A percentile compares a stretch with the other conserved stretches of the same genome.
phyloP scores from a whole-genome alignment of 2,888 invertebrate species.

The Smittia aterrima region DNA sequence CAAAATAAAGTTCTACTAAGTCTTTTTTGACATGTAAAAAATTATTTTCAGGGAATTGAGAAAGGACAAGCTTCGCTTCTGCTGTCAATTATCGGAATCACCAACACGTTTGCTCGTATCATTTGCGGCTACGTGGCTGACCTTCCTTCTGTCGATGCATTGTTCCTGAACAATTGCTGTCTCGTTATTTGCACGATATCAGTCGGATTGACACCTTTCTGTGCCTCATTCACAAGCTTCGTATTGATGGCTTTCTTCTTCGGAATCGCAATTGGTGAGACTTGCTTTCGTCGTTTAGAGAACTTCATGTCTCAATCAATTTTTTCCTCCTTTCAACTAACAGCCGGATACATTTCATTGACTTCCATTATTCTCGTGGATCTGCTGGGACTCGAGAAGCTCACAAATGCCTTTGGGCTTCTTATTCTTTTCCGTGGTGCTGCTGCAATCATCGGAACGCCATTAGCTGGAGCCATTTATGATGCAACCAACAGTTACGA shows the following conservation, averaged over 20 bases:
- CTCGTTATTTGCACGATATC: conserved; percentile 84
- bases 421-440: conserved; percentile 93
- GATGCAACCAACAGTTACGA: conserved; percentile 83
- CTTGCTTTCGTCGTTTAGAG: background rate
- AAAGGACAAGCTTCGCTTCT: conserved; percentile 70
- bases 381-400: conserved; percentile 87
- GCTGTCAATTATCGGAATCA: conserved; percentile 83
- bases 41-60: conserved; percentile 67
- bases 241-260: conserved; percentile 82
- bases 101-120: conserved; percentile 91
- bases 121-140: conserved; percentile 87
- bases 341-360: conserved; percentile 95
- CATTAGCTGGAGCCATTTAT: conserved; percentile 82
- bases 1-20: no score
- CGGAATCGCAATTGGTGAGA: conserved; percentile 86
- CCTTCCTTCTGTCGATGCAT: conserved; percentile 86
- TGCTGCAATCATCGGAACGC: conserved; percentile 85
- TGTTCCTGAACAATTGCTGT: conserved; percentile 90
- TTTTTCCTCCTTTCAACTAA: conserved; percentile 48
- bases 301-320: background rate
- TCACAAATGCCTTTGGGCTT: conserved; percentile 96
- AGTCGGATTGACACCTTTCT: conserved; percentile 81
- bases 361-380: conserved; percentile 98
- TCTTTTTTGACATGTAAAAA: no score
- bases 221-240: conserved; percentile 71